Percentiles rank a stretch among this genome's conserved stretches.
Conservation (phyloP, 2,888 invertebrate species). For the Gari tellinella region DNA sequence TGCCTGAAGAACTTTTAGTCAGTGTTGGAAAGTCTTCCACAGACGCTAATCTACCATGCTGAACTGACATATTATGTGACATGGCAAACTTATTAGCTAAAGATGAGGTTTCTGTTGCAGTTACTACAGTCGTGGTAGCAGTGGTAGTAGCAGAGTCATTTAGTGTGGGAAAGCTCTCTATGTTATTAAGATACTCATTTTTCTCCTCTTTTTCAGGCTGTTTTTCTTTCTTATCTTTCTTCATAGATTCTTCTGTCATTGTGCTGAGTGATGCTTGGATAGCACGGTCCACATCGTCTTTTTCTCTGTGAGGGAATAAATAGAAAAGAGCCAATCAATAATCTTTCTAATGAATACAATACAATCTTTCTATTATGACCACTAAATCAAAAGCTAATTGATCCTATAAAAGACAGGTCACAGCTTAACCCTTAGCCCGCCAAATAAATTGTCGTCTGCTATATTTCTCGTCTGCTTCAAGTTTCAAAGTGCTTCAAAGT, state of each 20-base stretch:
- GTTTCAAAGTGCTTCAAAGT: no score
- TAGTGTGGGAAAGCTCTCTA: constrained; percentile 63
- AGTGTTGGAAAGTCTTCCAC: constrained; percentile 71
- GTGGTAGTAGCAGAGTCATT: constrained; percentile 31
- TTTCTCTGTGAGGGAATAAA: constrained; percentile 60
- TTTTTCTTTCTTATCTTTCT: constrained; percentile 24
- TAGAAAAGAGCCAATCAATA: no score
- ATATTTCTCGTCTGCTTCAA: no score
- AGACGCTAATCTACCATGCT: constrained; percentile 61
- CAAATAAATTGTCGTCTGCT: no score
- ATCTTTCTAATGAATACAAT: no score
- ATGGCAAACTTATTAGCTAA: constrained; percentile 81
- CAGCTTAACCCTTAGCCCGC: no score
- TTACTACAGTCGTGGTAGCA: constrained; percentile 23
- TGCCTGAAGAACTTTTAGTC: neutral
- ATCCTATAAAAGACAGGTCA: no score
- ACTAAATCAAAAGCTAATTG: no score
- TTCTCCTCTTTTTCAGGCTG: constrained; percentile 13
- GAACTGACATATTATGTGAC: constrained; percentile 79
- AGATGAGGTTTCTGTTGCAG: constrained; percentile 24
- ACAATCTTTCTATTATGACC: no score
- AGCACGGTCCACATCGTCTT: constrained; percentile 68
- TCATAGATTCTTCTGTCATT: constrained; percentile 61
- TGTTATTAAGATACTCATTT: constrained; percentile 7
- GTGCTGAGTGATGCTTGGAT: constrained; percentile 72